Conservation (phyloP, 2,888 invertebrate species). For the Macrophya alboannulata region DNA sequence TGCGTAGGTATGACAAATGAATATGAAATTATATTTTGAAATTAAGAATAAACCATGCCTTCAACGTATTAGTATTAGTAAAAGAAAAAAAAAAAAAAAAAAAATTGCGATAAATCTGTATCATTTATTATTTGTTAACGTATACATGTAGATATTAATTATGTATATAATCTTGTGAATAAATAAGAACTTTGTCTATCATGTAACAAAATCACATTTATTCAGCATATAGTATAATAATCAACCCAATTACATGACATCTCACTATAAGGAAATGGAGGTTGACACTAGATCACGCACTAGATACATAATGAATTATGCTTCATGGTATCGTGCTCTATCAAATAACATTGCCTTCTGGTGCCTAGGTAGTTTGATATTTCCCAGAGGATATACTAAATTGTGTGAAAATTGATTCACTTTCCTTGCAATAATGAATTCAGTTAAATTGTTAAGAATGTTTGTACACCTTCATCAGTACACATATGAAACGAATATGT, state of each 20-base stretch:
- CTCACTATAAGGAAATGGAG: background rate
- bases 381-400: too few species aligned
- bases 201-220: conserved; percentile 21
- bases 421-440: too few species aligned
- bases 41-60: conserved; percentile 24
- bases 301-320: background rate
- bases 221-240: conserved; percentile 12
- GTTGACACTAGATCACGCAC: too few species aligned
- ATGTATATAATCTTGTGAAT: conserved; percentile 39
- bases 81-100: background rate
- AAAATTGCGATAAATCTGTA: background rate
- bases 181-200: background rate
- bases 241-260: background rate
- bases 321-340: background rate
- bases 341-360: background rate
- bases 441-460: too few species aligned
- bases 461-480: too few species aligned
- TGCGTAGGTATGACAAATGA: background rate
- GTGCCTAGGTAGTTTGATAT: background rate
- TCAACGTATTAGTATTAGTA: background rate
- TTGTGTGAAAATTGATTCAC: background rate
- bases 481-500: too few species aligned
- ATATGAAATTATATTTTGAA: background rate
- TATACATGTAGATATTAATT: background rate
- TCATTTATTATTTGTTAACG: conserved; percentile 15